Conservation (phyloP, 2,797 vertebrate genomes). For the Streptopelia turtur region DNA sequence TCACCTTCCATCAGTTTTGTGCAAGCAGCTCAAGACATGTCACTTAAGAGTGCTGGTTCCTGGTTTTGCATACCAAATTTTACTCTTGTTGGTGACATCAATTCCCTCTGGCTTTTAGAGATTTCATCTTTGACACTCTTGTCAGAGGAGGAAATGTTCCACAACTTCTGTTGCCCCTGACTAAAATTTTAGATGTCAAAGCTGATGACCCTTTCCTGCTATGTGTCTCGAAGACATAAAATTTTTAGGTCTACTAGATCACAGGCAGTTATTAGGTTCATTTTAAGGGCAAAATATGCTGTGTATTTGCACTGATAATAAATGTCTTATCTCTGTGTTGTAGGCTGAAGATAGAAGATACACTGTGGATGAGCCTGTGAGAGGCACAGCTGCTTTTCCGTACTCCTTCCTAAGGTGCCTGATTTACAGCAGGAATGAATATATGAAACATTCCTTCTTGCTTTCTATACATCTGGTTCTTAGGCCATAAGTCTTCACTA, state of each 20-base stretch:
- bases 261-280: not conserved
- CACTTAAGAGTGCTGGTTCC: not conserved
- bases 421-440: not conserved
- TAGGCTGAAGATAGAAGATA: constrained; percentile 38
- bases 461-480: not conserved
- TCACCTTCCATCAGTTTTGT: not conserved
- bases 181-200: not conserved
- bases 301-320: not conserved
- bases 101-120: not conserved
- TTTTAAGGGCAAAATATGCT: not conserved
- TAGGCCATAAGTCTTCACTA: not conserved
- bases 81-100: not conserved
- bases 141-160: not conserved
- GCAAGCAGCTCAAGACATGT: not conserved
- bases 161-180: not conserved
- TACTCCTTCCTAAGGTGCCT: constrained; percentile 59
- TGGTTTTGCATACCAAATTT: not conserved
- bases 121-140: not conserved
- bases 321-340: constrained; percentile 39
- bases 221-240: not conserved
- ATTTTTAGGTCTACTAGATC: not conserved
- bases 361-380: not conserved
- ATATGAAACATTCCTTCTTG: not conserved
- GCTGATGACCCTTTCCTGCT: not conserved
- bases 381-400: not conserved